These are phyloP conservation scores for Cherax quadricarinatus DNA, from an alignment of 1,140 invertebrate genomes.

Conservation along the genomic window DNA sequence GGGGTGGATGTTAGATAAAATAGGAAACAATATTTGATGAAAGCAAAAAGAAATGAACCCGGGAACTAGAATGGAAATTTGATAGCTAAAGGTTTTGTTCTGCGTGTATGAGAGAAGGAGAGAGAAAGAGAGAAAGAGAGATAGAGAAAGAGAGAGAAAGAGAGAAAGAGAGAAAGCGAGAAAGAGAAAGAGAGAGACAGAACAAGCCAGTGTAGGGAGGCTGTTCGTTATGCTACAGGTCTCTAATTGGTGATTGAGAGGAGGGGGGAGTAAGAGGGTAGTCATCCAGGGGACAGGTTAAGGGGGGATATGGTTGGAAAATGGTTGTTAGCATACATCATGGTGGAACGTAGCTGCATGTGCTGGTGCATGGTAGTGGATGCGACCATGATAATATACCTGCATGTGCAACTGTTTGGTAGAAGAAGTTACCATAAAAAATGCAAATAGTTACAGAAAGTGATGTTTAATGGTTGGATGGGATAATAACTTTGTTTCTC, in stretches of 20 bases:
- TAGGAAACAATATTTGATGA: conserved; percentile 70
- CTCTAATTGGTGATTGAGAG: conserved; percentile 58
- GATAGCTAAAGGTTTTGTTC: conserved; percentile 65
- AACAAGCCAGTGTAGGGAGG: conserved; percentile 27
- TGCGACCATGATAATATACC: too few species aligned
- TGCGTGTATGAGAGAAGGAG: conserved; percentile 14
- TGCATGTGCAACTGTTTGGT: too few species aligned
- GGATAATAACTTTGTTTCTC: too few species aligned
- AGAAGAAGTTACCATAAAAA: too few species aligned
- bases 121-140: conserved; percentile 29
- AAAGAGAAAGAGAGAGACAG: conserved; percentile 35
- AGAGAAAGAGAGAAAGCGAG: conserved; percentile 14
- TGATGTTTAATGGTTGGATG: too few species aligned
- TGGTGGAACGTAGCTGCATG: background rate
- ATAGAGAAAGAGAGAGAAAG: too few species aligned
- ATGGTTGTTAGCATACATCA: background rate
- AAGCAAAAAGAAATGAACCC: conserved; percentile 67
- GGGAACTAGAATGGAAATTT: conserved; percentile 68
- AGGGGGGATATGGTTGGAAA: background rate
- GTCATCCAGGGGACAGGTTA: background rate
- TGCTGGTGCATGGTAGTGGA: too few species aligned
- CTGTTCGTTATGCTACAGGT: conserved; percentile 42
- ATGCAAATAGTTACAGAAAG: too few species aligned
- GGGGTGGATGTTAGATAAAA: conserved; percentile 67
- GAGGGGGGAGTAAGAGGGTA: conserved; percentile 30